A percentile compares a stretch with the other conserved stretches of the same genome.
These are phyloP conservation scores for Mastomys natalensis DNA, from an alignment of 2,113 vertebrate genomes.

Conservation along the genomic window DNA sequence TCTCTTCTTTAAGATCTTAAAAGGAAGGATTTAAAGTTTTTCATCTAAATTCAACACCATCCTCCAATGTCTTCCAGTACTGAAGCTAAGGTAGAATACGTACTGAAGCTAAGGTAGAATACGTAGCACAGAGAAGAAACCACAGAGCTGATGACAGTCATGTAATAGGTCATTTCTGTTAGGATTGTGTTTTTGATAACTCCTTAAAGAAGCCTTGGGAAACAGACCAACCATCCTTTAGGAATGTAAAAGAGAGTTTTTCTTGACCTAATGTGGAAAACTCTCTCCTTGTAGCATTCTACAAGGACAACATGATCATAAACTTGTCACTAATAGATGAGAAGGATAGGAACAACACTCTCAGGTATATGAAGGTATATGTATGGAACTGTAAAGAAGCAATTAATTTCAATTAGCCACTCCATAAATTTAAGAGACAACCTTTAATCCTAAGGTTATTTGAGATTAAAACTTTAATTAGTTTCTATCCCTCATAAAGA, in stretches of 20 bases:
- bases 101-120: background rate
- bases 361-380: background rate
- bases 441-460: constrained; percentile 69
- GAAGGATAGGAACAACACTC: background rate
- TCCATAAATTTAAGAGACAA: constrained; percentile 57
- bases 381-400: background rate
- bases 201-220: background rate
- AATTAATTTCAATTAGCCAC: constrained; percentile 58
- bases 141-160: background rate
- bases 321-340: background rate
- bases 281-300: background rate
- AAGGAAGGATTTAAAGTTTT: background rate
- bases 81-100: background rate
- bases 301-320: background rate
- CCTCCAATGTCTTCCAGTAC: background rate
- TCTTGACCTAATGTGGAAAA: background rate
- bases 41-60: background rate
- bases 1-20: background rate
- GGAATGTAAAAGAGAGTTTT: background rate
- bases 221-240: background rate
- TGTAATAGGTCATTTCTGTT: background rate
- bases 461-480: constrained; percentile 82
- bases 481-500: constrained; percentile 76
- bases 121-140: background rate
- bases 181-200: background rate